These are phyloP conservation scores for Yponomeuta plumbellus DNA, from an alignment of 2,888 invertebrate genomes.

Conservation along the genomic window DNA sequence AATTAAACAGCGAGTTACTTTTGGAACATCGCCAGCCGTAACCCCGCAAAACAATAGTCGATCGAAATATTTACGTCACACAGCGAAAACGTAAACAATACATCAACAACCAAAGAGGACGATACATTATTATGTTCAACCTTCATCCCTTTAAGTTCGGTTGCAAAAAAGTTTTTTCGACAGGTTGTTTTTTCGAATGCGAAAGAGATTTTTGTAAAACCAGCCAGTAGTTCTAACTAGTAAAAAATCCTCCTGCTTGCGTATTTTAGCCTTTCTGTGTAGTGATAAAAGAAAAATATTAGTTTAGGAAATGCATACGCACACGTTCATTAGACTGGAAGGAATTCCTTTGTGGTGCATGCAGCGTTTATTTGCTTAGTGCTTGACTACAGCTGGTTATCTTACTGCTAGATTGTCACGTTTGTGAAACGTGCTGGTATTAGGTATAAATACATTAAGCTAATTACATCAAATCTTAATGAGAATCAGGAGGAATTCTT, in stretches of 20 bases:
- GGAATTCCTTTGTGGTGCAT: constrained; percentile 1
- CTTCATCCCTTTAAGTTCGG: neutral
- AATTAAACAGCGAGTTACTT: neutral
- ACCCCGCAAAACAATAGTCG: neutral
- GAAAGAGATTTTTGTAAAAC: too few species aligned
- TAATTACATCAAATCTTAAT: too few species aligned
- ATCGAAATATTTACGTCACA: neutral
- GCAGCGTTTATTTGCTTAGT: neutral
- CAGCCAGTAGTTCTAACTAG: too few species aligned
- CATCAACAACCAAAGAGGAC: neutral
- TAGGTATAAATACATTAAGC: neutral
- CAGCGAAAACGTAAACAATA: neutral
- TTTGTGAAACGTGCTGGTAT: neutral
- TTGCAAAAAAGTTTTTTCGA: too few species aligned
- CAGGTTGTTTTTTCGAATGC: too few species aligned
- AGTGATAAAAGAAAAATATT: neutral
- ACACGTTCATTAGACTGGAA: neutral
- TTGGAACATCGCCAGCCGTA: neutral
- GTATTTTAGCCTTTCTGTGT: neutral
- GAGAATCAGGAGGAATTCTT: too few species aligned
- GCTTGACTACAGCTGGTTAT: neutral
- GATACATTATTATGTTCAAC: neutral
- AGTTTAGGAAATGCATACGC: neutral
- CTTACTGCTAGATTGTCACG: neutral
- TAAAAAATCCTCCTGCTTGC: too few species aligned